These are phyloP conservation scores for Perca fluviatilis DNA, from an alignment of 2,113 vertebrate genomes.

Conservation along the genomic window DNA sequence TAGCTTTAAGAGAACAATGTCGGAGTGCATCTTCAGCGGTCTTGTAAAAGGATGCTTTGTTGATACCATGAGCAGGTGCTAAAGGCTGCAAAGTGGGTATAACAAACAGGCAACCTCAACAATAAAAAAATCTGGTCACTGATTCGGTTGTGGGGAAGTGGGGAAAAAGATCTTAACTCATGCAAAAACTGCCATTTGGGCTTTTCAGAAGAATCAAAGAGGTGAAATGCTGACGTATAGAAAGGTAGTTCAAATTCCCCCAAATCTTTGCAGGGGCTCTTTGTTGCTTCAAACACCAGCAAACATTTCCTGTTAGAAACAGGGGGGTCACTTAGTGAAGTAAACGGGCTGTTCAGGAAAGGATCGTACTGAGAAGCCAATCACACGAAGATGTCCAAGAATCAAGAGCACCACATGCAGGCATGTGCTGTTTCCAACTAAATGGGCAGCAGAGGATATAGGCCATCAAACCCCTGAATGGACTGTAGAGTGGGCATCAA, in stretches of 20 bases:
- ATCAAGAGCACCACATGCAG: neutral
- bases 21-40: neutral
- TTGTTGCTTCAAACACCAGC: slow-evolving; percentile 5
- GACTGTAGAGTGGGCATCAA: neutral
- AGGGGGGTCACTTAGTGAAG: neutral
- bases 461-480: neutral
- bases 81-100: neutral
- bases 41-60: neutral
- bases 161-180: neutral
- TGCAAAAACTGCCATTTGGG: neutral
- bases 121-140: neutral
- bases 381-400: neutral
- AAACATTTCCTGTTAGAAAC: neutral
- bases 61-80: neutral
- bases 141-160: neutral
- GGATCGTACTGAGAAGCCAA: neutral
- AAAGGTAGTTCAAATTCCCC: neutral
- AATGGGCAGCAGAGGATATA: neutral
- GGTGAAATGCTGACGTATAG: neutral
- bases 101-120: neutral
- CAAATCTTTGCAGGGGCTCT: neutral
- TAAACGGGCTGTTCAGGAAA: neutral
- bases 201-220: neutral
- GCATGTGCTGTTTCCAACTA: neutral
- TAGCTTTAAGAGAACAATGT: neutral